phyloP scores from a whole-genome alignment of 2,888 invertebrate genomes.

The Protodeltote pygarga region DNA sequence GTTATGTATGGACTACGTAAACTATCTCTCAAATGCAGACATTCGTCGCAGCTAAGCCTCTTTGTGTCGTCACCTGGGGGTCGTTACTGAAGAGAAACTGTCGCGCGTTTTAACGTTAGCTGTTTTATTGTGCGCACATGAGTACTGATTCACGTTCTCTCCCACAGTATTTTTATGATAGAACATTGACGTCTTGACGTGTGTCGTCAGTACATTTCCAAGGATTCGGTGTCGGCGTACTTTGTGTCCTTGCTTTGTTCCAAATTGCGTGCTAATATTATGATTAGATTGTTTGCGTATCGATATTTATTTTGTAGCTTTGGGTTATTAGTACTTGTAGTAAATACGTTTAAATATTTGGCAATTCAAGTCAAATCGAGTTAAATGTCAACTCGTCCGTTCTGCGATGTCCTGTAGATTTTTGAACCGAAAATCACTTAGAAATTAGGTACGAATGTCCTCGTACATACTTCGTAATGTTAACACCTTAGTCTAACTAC shows the following conservation, averaged over 20 bases:
- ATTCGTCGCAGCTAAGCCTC: constrained; percentile 24
- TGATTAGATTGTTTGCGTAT: constrained; percentile 27
- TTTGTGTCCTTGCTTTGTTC: constrained; percentile 47
- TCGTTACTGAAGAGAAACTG: constrained; percentile 37
- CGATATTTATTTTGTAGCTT: constrained; percentile 2
- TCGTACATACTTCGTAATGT: no score
- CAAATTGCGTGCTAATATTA: constrained; percentile 21
- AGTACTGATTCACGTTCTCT: constrained; percentile 25
- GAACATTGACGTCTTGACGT: constrained; percentile 47
- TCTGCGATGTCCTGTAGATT: no score
- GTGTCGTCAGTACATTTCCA: constrained; percentile 45
- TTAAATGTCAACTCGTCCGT: no score
- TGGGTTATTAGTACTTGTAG: no score
- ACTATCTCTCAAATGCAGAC: constrained; percentile 28
- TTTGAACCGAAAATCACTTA: no score
- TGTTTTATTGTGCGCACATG: constrained; percentile 35
- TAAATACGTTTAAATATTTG: not conserved
- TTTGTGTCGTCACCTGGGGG: constrained; percentile 37
- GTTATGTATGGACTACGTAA: constrained; percentile 13
- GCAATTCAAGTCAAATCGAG: not conserved
- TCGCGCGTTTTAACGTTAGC: constrained; percentile 25
- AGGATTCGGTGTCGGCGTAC: constrained; percentile 45
- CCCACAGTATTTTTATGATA: constrained; percentile 45
- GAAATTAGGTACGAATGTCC: no score
- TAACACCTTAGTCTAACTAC: not conserved